Base-by-base conservation (phyloP, 2,113 vertebrate genomes). In the Odontophorus gujanensis region DNA sequence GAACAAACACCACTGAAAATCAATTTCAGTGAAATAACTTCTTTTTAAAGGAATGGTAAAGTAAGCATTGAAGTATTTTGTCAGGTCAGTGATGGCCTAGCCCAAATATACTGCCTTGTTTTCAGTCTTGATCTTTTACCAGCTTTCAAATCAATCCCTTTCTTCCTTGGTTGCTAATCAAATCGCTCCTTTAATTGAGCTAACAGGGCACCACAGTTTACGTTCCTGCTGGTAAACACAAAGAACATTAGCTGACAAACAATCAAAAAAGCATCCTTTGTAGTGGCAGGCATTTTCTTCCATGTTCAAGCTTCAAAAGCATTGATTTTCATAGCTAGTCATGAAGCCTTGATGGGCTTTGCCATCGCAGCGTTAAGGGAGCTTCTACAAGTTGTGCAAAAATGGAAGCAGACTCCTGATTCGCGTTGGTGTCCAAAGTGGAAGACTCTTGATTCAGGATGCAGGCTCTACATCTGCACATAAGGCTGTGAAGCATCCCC, bases 121-220 rank as follows among this genome's bases (percentile, higher is more conserved):
- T 82, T 87, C 78, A 95, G 72, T 62, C 51, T n/a, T 87, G 32
- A 73, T 82, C 67, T 87, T 92, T 48, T 63, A 80, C 21, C 32
- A 80, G 61, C 68, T 89, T 88, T 68, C 65, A 81, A 65, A 89
- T 57, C 43, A 85, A 77, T 78, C 36, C n/a, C 76, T 83, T 79
- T 17, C 42, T 20, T 14, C 34, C 26, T 85, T n/a, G 63, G 48
- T 40, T 81, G 76, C 57, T 25, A 81, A 88, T 71, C 34, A 91
- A 38, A 67, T 68, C 65, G 24, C 48, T 67, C 67, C 51, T 90
- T 91, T 63, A 77, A 67, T 11, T 32, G 78, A 83, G 68, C 61
- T 74, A 72, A 67, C 1, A 68, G 78, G 40, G 40, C 51, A 67
- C 32, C 75, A 59, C 75, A 67, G 81, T 26, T 87, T 67, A 82